Evolutionary conservation across 1,140 invertebrate genomes (phyloP).

Genomic region (Zaprionus ornatus): DNA sequence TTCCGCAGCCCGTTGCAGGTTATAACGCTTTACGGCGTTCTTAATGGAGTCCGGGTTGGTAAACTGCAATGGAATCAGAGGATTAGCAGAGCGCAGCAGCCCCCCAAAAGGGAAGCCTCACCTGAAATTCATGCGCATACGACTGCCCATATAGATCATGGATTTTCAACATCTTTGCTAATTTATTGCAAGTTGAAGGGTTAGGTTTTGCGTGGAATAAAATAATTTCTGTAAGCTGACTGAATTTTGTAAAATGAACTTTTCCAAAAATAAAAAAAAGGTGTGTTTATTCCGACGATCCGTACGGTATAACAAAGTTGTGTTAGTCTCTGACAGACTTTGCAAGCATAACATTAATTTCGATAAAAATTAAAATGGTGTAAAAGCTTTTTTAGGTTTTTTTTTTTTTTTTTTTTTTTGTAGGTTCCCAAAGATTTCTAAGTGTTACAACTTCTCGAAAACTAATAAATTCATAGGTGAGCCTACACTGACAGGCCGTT

Average conservation of each 20-base stretch:
- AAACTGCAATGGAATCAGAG: conserved; percentile 43
- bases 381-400: neutral
- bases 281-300: conserved; percentile 10
- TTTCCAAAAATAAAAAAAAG: conserved; percentile 32
- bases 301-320: conserved; percentile 13
- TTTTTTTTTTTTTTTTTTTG: neutral
- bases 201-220: neutral
- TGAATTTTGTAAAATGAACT: conserved; percentile 51
- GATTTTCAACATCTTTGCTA: conserved; percentile 30
- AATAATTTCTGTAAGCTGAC: conserved; percentile 23
- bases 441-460: neutral
- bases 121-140: conserved; percentile 59
- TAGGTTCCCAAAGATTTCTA: neutral
- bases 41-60: conserved; percentile 59
- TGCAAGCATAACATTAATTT: neutral
- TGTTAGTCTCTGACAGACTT: conserved; percentile 8
- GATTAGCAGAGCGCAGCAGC: neutral
- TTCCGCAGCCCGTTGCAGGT: conserved; percentile 56
- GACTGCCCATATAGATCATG: conserved; percentile 28
- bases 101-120: conserved; percentile 18
- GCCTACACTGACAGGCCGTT: neutral
- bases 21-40: conserved; percentile 60
- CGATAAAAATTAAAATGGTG: neutral
- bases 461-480: neutral
- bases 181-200: neutral